A percentile compares a stretch with the other conserved stretches of the same genome.
These are phyloP conservation scores for Sebastes hubbsi DNA, from an alignment of 2,797 vertebrate species.

Conservation along the genomic window DNA sequence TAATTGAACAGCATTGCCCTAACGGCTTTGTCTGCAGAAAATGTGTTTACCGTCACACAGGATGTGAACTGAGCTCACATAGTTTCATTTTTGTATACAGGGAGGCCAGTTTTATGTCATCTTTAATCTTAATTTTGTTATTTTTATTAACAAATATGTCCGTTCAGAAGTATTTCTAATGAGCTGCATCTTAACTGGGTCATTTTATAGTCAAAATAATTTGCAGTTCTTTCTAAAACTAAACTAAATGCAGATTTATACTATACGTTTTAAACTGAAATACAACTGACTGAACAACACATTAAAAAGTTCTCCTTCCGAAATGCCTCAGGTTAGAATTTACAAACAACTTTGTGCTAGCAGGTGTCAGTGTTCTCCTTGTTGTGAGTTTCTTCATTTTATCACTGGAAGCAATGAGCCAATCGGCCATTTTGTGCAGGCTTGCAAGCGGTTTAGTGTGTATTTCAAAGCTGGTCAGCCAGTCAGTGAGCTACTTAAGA, in stretches of 20 bases:
- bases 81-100: not conserved
- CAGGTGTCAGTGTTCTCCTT: conserved; percentile 84
- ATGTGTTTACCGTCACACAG: not conserved
- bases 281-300: not conserved
- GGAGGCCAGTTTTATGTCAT: not conserved
- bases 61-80: not conserved
- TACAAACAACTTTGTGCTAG: conserved; percentile 84
- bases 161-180: not conserved
- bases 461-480: conserved; percentile 93
- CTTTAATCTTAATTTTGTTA: not conserved
- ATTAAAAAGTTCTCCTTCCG: conserved; percentile 10
- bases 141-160: not conserved
- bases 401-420: conserved; percentile 96
- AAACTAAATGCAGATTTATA: not conserved
- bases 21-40: not conserved
- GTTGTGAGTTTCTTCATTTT: conserved; percentile 91
- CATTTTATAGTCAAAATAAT: not conserved
- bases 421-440: conserved; percentile 90
- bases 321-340: conserved; percentile 68
- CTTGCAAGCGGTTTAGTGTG: conserved; percentile 89
- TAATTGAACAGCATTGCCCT: conserved; percentile 10
- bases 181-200: not conserved
- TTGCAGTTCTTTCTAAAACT: not conserved
- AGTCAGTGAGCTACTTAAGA: conserved; percentile 94
- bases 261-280: not conserved